A percentile compares a stretch with the other conserved stretches of the same genome.
Evolutionary conservation across 2,113 vertebrate species (phyloP).

Genomic region (Carlito syrichta): DNA sequence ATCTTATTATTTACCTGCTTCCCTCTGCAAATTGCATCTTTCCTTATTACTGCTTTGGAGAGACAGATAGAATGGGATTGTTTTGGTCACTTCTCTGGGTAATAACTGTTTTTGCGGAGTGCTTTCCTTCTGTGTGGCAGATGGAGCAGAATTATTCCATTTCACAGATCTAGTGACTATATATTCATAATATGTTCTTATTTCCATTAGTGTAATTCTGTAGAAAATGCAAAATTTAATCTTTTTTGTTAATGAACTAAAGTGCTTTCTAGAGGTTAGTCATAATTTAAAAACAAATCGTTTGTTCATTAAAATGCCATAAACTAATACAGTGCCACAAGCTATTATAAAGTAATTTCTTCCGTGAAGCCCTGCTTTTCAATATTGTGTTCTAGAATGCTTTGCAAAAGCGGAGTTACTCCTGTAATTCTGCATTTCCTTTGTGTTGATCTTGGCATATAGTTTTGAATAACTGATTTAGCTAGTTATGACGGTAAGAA

Average conservation of each 20-base stretch:
- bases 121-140: background rate
- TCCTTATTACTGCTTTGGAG: background rate
- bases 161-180: background rate
- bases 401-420: conserved; percentile 2
- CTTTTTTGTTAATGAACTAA: background rate
- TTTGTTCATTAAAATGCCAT: background rate
- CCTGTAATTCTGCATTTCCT: background rate
- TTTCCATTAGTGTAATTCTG: background rate
- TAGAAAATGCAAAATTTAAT: background rate
- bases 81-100: background rate
- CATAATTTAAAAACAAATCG: background rate
- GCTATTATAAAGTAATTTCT: background rate
- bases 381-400: background rate
- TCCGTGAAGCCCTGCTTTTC: background rate
- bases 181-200: background rate
- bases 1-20: background rate
- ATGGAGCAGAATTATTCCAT: background rate
- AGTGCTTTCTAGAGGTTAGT: conserved; percentile 14
- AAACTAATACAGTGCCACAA: background rate
- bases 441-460: conserved; percentile 9
- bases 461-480: conserved; percentile 1
- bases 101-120: background rate
- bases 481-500: background rate
- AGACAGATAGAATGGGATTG: background rate
- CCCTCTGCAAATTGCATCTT: background rate